Evolutionary conservation across 2,888 invertebrate species (phyloP).

Genomic region (Minunthozetes semirufus): DNA sequence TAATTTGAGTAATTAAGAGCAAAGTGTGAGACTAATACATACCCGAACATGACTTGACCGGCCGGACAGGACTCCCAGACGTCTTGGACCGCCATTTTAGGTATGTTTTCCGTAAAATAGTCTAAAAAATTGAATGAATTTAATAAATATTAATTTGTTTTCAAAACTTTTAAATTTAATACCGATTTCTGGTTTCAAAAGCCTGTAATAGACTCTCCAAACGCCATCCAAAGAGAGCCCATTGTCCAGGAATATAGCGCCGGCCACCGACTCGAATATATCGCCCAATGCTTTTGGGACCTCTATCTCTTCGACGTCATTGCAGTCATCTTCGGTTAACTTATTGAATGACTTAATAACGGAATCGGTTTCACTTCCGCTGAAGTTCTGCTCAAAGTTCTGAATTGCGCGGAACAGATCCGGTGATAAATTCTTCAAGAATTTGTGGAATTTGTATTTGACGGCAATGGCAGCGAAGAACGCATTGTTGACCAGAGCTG

Average conservation of each 20-base stretch:
- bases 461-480: conserved; percentile 87
- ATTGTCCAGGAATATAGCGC: conserved; percentile 81
- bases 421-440: conserved; percentile 55
- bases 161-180: conserved; percentile 16
- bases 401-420: conserved; percentile 55
- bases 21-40: background rate
- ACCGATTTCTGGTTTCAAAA: conserved; percentile 40
- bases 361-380: conserved; percentile 9
- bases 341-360: conserved; percentile 15
- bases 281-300: conserved; percentile 89
- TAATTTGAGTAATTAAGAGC: background rate
- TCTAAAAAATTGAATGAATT: conserved; percentile 18
- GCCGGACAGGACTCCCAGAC: conserved; percentile 25
- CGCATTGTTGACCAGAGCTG: conserved; percentile 91
- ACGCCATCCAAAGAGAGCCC: conserved; percentile 62
- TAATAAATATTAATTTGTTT: background rate
- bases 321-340: conserved; percentile 38
- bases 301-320: conserved; percentile 57
- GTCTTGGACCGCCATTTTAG: conserved; percentile 35
- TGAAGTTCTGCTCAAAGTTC: conserved; percentile 54
- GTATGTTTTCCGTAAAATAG: conserved; percentile 37
- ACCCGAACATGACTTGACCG: background rate
- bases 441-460: conserved; percentile 74
- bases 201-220: conserved; percentile 60
- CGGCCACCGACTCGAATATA: conserved; percentile 82